phyloP scores from a whole-genome alignment of 2,113 vertebrate genomes.

The Sinocyclocheilus anshuiensis region DNA sequence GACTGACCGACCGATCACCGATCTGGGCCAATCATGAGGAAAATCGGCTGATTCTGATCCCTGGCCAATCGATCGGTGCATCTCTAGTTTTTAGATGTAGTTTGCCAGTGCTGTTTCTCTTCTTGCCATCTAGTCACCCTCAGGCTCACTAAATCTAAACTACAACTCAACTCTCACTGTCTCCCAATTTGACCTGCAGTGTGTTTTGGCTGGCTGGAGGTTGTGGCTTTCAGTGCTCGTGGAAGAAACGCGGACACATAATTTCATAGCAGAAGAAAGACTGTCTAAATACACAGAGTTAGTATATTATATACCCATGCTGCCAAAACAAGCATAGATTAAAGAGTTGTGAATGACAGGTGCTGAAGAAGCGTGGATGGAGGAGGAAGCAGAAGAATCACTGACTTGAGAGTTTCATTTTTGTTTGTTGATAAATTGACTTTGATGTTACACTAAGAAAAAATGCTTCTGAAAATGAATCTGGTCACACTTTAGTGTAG shows the following conservation, averaged over 20 bases:
- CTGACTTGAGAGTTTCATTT: neutral
- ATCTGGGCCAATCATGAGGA: too few species aligned
- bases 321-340: neutral
- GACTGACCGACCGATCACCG: too few species aligned
- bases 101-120: neutral
- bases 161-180: neutral
- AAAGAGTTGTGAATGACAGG: neutral
- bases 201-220: constrained; percentile 27
- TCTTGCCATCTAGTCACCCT: constrained; percentile 20
- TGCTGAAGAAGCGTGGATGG: neutral
- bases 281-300: constrained; percentile 6
- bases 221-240: neutral
- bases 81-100: neutral
- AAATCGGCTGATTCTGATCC: too few species aligned
- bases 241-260: neutral
- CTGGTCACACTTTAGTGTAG: neutral
- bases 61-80: too few species aligned
- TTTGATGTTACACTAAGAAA: neutral
- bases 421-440: neutral
- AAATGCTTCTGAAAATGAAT: neutral
- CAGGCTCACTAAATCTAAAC: constrained; percentile 24
- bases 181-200: neutral
- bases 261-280: neutral
- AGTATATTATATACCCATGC: neutral
- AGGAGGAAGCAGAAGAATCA: neutral